Evolutionary conservation across 2,113 vertebrate species (phyloP).

Genomic region (Litocranius walleri): DNA sequence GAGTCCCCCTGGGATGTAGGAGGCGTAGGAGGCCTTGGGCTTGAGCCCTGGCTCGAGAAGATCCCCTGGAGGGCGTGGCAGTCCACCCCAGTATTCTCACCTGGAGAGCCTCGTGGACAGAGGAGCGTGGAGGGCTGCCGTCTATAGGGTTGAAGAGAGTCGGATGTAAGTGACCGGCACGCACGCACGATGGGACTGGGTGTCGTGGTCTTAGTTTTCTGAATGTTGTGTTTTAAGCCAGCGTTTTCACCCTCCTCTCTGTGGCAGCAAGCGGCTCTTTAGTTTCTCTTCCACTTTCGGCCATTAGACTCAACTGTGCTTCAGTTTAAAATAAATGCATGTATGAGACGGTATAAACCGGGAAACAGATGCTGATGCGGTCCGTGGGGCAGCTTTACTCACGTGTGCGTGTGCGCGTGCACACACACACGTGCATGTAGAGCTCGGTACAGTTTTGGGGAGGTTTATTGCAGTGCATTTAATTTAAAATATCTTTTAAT

Average conservation of each 20-base stretch:
- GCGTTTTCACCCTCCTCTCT: neutral
- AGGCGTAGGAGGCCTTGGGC: neutral
- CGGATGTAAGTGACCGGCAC: neutral
- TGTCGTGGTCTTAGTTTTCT: neutral
- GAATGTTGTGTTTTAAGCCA: neutral
- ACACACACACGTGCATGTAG: neutral
- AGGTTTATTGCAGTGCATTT: neutral
- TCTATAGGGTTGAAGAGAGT: neutral
- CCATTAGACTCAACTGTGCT: neutral
- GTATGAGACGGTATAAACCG: neutral
- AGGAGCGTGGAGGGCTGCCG: rapidly evolving
- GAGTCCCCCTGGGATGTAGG: neutral
- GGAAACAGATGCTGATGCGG: rapidly evolving
- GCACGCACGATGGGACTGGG: rapidly evolving
- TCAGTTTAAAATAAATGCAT: neutral
- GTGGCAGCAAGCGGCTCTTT: neutral
- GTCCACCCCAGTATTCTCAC: neutral
- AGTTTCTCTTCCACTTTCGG: neutral
- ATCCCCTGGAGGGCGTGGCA: neutral
- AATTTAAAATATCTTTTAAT: neutral
- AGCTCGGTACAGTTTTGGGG: no score
- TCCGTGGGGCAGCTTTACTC: neutral
- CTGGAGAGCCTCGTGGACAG: neutral
- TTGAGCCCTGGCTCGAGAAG: neutral
- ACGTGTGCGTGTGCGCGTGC: rapidly evolving